Percentiles rank a stretch among this genome's conserved stretches.
Conservation (phyloP, 2,888 invertebrate genomes). For the Drosophila picticornis region DNA sequence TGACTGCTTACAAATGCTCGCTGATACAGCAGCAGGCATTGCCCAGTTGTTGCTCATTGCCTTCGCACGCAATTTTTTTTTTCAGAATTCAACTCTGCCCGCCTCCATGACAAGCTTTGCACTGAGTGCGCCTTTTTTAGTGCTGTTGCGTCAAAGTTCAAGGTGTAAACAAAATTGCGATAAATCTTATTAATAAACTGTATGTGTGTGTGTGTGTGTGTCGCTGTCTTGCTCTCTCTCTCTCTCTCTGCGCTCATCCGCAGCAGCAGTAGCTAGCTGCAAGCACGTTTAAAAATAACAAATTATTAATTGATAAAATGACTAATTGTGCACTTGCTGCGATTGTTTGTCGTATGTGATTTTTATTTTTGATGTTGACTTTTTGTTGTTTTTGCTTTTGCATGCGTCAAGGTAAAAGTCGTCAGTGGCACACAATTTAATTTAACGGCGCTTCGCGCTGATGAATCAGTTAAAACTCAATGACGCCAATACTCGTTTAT, state of each 20-base stretch:
- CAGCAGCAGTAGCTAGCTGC: constrained; percentile 9
- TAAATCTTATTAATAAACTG: constrained; percentile 55
- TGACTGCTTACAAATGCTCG: constrained; percentile 35
- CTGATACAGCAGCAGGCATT: constrained; percentile 17
- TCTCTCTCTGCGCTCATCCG: constrained; percentile 59
- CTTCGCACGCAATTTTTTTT: not conserved
- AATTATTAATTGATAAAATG: constrained; percentile 74
- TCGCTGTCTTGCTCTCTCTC: not conserved
- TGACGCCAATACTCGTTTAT: constrained; percentile 43
- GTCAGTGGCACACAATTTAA: constrained; percentile 47
- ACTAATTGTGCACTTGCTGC: constrained; percentile 67
- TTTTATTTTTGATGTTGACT: constrained; percentile 20
- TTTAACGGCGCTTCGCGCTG: constrained; percentile 49
- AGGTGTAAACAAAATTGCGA: constrained; percentile 56
- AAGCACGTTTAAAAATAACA: constrained; percentile 68
- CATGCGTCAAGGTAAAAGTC: constrained; percentile 47
- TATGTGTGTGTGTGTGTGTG: constrained; percentile 10
- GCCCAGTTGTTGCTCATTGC: not conserved
- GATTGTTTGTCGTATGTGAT: constrained; percentile 41
- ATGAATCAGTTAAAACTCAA: constrained; percentile 53
- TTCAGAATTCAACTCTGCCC: not conserved
- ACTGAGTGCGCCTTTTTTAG: constrained; percentile 33
- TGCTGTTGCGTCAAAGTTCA: constrained; percentile 71
- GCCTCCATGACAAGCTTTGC: constrained; percentile 44
- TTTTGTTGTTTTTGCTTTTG: constrained; percentile 26